These are phyloP conservation scores for Cenopis cana DNA, from an alignment of 2,888 invertebrate species.

Conservation along the genomic window DNA sequence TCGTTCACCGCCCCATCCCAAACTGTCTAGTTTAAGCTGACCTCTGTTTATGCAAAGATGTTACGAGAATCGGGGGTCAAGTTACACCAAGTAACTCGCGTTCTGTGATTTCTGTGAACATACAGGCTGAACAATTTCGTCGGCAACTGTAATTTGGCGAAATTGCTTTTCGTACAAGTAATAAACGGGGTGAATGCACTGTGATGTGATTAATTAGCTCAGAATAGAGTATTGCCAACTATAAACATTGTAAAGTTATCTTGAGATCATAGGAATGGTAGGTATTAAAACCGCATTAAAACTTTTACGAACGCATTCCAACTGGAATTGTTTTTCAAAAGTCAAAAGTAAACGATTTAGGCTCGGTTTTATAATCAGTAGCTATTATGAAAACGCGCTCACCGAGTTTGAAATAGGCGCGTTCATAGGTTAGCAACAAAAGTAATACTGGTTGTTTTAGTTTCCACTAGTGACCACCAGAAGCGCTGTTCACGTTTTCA, in stretches of 20 bases:
- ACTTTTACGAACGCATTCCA: constrained; percentile 20
- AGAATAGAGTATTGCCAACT: constrained; percentile 22
- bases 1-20: not conserved
- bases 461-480: too few relatives aligned
- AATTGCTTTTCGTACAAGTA: constrained; percentile 45
- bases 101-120: not conserved
- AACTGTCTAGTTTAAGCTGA: not conserved
- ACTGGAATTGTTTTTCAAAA: constrained; percentile 9
- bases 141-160: constrained; percentile 52
- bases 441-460: too few relatives aligned
- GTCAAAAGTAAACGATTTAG: not conserved
- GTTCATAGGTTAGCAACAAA: too few relatives aligned
- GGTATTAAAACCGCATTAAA: constrained; percentile 34
- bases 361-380: too few relatives aligned
- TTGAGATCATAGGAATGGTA: constrained; percentile 15
- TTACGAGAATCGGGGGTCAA: not conserved
- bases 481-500: too few relatives aligned
- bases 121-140: constrained; percentile 7
- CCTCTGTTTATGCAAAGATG: not conserved
- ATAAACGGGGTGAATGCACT: constrained; percentile 52
- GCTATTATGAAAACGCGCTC: too few relatives aligned
- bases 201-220: constrained; percentile 46
- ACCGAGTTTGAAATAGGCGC: too few relatives aligned
- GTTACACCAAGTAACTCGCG: too few relatives aligned
- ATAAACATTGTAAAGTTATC: constrained; percentile 34